phyloP scores from a whole-genome alignment of 2,113 vertebrate genomes.

The Nothocercus julius region DNA sequence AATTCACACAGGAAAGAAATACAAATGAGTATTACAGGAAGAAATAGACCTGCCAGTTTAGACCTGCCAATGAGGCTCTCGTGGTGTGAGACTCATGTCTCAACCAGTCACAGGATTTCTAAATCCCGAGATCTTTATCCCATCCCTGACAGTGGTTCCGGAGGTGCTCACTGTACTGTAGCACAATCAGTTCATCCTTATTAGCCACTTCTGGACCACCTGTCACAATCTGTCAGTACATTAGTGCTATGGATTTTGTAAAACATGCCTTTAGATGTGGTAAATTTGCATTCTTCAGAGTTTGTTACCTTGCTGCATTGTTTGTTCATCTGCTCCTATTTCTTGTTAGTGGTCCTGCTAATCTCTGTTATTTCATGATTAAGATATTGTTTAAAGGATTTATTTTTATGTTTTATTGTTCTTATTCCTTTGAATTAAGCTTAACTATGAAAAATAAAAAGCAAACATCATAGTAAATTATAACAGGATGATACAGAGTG shows the following conservation, averaged over 20 bases:
- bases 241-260: background rate
- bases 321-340: background rate
- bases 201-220: background rate
- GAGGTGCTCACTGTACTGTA: background rate
- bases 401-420: background rate
- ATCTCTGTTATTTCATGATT: background rate
- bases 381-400: background rate
- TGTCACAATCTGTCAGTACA: background rate
- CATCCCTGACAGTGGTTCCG: background rate
- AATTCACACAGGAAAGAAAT: background rate
- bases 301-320: background rate
- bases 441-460: background rate
- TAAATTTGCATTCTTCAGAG: background rate
- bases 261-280: background rate
- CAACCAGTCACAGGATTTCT: background rate
- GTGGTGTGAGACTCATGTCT: background rate
- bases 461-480: background rate
- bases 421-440: background rate
- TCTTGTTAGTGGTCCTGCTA: background rate
- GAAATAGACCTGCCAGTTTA: background rate
- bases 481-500: background rate
- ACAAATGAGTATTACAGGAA: background rate
- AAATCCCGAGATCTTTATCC: background rate
- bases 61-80: background rate
- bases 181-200: background rate